phyloP scores from a whole-genome alignment of 92 coral and sea anemone genomes.

The Palythoa grandiflora region DNA sequence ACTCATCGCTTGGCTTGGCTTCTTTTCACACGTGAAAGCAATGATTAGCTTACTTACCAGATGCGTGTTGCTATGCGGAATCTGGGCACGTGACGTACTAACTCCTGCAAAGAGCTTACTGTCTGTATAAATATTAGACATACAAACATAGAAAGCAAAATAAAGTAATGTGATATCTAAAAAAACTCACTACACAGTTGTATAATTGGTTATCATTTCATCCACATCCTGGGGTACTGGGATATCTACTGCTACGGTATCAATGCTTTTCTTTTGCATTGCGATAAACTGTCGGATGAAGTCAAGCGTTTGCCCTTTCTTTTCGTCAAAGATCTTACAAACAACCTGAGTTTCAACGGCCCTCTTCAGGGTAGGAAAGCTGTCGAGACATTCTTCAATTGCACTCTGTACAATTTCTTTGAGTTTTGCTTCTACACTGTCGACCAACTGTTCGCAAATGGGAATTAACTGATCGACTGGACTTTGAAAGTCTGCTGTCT shows the following conservation, averaged over 20 bases:
- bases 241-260: no score
- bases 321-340: constrained; percentile 60
- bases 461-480: constrained; percentile 70
- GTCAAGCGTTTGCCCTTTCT: constrained; percentile 54
- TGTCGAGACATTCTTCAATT: constrained; percentile 43
- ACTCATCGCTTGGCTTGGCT: no score
- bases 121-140: no score
- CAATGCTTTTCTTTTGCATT: no score
- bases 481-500: constrained; percentile 15
- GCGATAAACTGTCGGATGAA: no score
- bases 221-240: constrained; percentile 66
- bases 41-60: no score
- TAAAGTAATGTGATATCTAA: background rate
- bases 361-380: constrained; percentile 65
- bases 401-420: constrained; percentile 64
- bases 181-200: background rate
- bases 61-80: no score
- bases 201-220: constrained; percentile 20
- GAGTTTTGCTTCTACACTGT: constrained; percentile 64
- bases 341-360: constrained; percentile 70
- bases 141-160: no score
- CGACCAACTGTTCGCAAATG: constrained; percentile 57
- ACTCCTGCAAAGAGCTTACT: no score
- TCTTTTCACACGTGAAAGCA: no score
- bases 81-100: no score